Base-by-base conservation (phyloP, 1,140 invertebrate genomes). In the Drosophila miranda region DNA sequence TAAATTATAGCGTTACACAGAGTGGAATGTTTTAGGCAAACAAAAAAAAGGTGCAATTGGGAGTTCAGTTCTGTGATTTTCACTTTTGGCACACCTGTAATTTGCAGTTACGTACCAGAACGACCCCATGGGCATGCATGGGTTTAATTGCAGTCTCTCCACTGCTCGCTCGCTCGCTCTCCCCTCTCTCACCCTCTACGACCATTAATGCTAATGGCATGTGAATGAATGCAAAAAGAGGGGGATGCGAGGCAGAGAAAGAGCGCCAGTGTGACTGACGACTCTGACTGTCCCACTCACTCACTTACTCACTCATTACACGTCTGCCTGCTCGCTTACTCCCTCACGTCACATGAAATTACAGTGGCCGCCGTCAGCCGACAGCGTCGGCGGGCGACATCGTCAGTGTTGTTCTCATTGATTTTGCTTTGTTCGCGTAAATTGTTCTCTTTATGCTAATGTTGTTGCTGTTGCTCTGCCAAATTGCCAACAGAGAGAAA, bases 91-190 rank as follows among this genome's bases (percentile, higher is more conserved):
- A 19, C 19, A 51, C 14, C 13, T 42, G 19, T 42, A 55, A 55
- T 42, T 58, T 38, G 5, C 26, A 66, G 43, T 13, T 48, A 30
- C 23, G 38, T 60, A 63, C 48, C 81, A 62, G 74, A 84, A 64
- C 79, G 62, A 83, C 66, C 71, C 62, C 45, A 8, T 41, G 51
- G 79, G 51, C 67, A 58, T 67, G 62, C 58, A 80, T 80, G 66
- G 80, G 81, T 59, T 83, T 84, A 83, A 84, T 86, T 84, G 61
- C 64, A 68, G 42, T 38, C 78, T 64, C 55, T 57, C 56, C 11
- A 3, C 34, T 11, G 34, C 34, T 72, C 56, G 41, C 21, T 23
- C 16, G 11, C 9, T 9, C 44, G 34, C 57, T 52, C n/a, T 53
- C 42, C 8, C 7, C 3, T 13, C 6, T 21, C 34, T 2, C 7